Conservation (phyloP, 1,140 invertebrate genomes). For the Drosophila saltans region DNA sequence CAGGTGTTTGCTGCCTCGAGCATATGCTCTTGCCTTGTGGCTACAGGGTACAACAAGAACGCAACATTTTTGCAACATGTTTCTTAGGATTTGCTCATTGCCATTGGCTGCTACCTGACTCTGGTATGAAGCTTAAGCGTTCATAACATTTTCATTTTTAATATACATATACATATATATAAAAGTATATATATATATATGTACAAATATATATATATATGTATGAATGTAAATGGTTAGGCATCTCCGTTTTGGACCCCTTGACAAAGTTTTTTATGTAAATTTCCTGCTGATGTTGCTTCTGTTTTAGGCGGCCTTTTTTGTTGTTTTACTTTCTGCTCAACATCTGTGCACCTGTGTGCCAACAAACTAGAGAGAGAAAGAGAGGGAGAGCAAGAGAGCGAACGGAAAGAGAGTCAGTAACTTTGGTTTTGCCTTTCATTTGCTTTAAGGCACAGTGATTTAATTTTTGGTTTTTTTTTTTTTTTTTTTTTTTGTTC, state of each 20-base stretch:
- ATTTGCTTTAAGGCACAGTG: background rate
- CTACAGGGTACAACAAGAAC: constrained; percentile 8
- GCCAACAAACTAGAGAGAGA: background rate
- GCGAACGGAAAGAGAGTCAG: background rate
- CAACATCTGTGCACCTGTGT: constrained; percentile 68
- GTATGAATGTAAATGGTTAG: constrained; percentile 13
- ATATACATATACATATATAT: constrained; percentile 42
- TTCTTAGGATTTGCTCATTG: constrained; percentile 38
- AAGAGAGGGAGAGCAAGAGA: constrained; percentile 9
- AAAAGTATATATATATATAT: background rate
- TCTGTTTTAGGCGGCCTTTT: constrained; percentile 42
- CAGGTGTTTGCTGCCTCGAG: too few species aligned
- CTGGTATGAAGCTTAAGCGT: constrained; percentile 11
- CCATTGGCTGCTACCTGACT: constrained; percentile 27
- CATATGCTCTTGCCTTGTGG: too few species aligned
- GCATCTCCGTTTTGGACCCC: constrained; percentile 15
- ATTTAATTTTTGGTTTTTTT: background rate
- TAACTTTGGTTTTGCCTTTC: constrained; percentile 28
- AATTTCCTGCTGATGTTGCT: constrained; percentile 53
- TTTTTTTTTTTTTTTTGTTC: background rate
- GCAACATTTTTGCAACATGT: constrained; percentile 45
- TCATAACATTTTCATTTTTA: constrained; percentile 33
- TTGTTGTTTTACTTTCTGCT: constrained; percentile 51
- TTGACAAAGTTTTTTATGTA: constrained; percentile 78
- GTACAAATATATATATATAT: constrained; percentile 34